phyloP scores from a whole-genome alignment of 2,113 vertebrate species.

The Antechinus stuartii region DNA sequence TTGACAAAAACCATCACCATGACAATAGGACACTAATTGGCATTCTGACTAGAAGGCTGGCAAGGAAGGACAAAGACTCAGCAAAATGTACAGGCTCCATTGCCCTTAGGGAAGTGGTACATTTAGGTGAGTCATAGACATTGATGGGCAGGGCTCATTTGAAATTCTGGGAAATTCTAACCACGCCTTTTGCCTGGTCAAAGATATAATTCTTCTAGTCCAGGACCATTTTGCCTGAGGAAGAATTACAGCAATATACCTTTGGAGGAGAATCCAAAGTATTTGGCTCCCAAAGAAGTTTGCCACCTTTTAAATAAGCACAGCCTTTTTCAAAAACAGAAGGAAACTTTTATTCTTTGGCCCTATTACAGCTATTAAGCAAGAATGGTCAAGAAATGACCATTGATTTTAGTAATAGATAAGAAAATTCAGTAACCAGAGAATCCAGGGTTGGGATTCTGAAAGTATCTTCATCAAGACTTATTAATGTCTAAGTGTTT shows the following conservation, averaged over 20 bases:
- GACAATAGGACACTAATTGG: background rate
- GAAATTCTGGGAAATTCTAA: background rate
- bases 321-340: background rate
- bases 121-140: background rate
- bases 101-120: background rate
- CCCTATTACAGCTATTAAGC: fast-evolving
- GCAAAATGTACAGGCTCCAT: background rate
- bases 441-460: background rate
- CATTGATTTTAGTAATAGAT: fast-evolving
- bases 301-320: background rate
- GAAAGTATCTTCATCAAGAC: background rate
- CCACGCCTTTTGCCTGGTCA: background rate
- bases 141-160: background rate
- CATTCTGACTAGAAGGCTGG: background rate
- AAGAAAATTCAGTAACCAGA: fast-evolving
- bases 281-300: background rate
- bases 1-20: too few relatives aligned
- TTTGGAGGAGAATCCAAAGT: background rate
- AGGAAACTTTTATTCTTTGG: fast-evolving
- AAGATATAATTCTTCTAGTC: background rate
- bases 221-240: fast-evolving
- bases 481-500: fast-evolving
- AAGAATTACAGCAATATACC: fast-evolving
- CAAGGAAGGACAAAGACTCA: background rate
- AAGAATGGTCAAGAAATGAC: fast-evolving